Evolutionary conservation across 2,113 vertebrate species (phyloP), one percentile per base, ranked within the genome.

Genomic region (Mustelus asterias): DNA sequence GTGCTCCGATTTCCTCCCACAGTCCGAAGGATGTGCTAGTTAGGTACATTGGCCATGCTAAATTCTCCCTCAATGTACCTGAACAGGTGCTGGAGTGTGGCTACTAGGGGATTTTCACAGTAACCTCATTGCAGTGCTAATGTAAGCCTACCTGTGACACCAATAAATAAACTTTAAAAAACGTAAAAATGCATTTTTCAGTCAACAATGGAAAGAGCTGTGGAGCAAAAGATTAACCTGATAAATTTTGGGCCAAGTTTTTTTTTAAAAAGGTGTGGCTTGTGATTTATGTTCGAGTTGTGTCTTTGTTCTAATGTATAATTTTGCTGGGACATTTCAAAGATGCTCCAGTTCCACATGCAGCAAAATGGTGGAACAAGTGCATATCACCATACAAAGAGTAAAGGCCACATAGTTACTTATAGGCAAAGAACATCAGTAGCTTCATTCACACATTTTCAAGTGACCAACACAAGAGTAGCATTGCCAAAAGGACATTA

Each of bases 401-500:
- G 54, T 11, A 33, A 58, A 90, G 58, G 88, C 89, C 33, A 18
- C 6, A n/a, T n/a, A 63, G 89, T 65, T 92, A 65, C 33, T 33
- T 41, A 20, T 37, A 67, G 22, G 33, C 65, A 65, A 65, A 67
- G 60, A 65, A 93, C 37, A 93, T 65, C 33, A 63, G 37, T 65
- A n/a, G 9, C 33, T 93, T 65, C 60, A 65, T 93, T 67, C 58
- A 63, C 6, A 92, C 29, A n/a, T 16, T 33, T n/a, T 92, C 60
- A 37, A 37, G 89, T 65, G 60, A 65, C 60, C 33, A 37, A 20
- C 33, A 20, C 6, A n/a, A n/a, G 29, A 37, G 58, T 63, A 92
- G 89, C 89, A 93, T 93, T 89, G 24, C 86, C 88, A 63, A 29
- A n/a, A 90, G 88, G 88, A 54, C 58, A 24, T 93, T 65, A 37